phyloP scores from a whole-genome alignment of 2,888 invertebrate genomes.

The Macrosiphum euphorbiae region DNA sequence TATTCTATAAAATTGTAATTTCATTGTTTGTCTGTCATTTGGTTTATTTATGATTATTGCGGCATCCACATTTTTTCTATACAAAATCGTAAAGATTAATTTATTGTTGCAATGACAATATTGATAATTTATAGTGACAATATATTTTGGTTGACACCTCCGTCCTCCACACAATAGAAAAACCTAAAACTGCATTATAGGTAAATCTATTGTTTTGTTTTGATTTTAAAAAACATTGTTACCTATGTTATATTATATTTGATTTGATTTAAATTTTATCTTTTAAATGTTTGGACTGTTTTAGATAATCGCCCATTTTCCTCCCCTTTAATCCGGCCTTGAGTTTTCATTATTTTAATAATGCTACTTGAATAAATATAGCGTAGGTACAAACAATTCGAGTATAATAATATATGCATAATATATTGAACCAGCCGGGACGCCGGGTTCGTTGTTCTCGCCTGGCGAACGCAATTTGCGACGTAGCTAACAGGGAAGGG shows the following conservation, averaged over 20 bases:
- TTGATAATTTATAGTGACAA: neutral
- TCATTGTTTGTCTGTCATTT: neutral
- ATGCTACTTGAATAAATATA: neutral
- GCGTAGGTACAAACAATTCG: neutral
- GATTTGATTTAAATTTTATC: neutral
- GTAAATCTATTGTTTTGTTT: neutral
- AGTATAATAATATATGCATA: neutral
- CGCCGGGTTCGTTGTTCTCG: constrained; percentile 2
- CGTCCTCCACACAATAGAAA: neutral
- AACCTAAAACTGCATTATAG: neutral
- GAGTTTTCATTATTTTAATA: constrained; percentile 10
- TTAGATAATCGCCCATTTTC: neutral
- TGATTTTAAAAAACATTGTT: neutral
- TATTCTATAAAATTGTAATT: neutral
- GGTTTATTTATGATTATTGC: neutral
- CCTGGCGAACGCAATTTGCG: neutral
- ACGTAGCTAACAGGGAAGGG: constrained; percentile 1
- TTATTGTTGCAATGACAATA: neutral
- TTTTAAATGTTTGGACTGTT: neutral
- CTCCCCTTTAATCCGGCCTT: neutral
- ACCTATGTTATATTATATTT: neutral
- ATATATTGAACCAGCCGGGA: neutral
- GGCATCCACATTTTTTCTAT: neutral
- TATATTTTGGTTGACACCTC: neutral
- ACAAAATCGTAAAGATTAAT: neutral